phyloP scores from a whole-genome alignment of 2,113 vertebrate genomes.

The Thomomys bottae region DNA sequence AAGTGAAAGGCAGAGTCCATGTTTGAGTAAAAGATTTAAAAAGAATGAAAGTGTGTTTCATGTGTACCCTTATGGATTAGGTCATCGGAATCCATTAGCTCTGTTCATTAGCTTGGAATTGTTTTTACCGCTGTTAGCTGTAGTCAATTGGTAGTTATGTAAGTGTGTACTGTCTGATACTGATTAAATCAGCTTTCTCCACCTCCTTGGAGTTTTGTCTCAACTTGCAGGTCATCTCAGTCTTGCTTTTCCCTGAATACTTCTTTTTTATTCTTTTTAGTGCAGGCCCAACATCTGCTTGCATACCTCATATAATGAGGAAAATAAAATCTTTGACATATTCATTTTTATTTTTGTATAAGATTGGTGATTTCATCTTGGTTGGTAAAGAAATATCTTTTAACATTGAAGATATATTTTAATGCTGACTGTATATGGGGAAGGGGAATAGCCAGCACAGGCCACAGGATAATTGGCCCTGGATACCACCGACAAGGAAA shows the following conservation, averaged over 20 bases:
- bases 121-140: neutral
- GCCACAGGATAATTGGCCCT: neutral
- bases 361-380: neutral
- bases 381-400: neutral
- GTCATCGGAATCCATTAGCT: neutral
- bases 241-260: neutral
- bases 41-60: neutral
- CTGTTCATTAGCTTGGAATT: neutral
- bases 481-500: neutral
- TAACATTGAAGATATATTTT: neutral
- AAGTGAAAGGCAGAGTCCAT: neutral
- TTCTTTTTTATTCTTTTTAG: neutral
- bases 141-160: too few species aligned
- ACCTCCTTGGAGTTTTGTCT: neutral
- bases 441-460: too few species aligned
- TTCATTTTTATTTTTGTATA: neutral
- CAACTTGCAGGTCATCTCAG: neutral
- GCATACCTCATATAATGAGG: neutral
- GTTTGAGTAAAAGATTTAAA: neutral
- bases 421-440: neutral
- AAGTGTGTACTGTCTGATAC: neutral
- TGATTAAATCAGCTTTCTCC: neutral
- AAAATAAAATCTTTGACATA: neutral
- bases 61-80: neutral
- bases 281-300: neutral